Percentiles rank a stretch among this genome's conserved stretches.
Evolutionary conservation across 2,888 invertebrate species (phyloP).

Genomic region (Diloba caeruleocephala): DNA sequence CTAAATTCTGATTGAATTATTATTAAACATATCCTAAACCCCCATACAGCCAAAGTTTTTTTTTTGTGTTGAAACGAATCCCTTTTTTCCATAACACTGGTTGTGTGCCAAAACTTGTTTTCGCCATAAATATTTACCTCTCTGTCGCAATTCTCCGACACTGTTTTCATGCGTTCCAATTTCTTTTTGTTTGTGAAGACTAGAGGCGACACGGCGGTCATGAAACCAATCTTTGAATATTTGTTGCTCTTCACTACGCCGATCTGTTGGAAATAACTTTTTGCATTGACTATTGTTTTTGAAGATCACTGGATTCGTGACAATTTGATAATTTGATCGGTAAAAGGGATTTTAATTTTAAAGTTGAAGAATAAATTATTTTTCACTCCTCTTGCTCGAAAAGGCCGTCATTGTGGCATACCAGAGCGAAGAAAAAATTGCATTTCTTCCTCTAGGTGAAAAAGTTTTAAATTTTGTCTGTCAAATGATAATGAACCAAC

Average conservation of each 20-base stretch:
- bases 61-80: constrained; percentile 8
- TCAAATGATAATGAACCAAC: too few species aligned
- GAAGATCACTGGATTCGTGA: not conserved
- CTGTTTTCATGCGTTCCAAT: constrained; percentile 80
- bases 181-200: constrained; percentile 81
- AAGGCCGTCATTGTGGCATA: too few species aligned
- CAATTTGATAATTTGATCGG: not conserved
- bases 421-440: too few species aligned
- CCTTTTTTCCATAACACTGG: constrained; percentile 7
- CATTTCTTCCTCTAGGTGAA: too few species aligned
- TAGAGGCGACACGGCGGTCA: constrained; percentile 77
- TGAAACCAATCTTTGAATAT: constrained; percentile 81
- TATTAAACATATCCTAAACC: not conserved
- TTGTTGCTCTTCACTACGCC: constrained; percentile 77
- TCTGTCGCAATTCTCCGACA: constrained; percentile 82
- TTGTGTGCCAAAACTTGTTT: constrained; percentile 18
- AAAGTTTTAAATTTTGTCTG: too few species aligned
- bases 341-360: too few species aligned
- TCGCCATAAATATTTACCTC: constrained; percentile 69
- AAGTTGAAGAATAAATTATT: not conserved
- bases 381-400: too few species aligned
- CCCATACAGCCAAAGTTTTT: too few species aligned
- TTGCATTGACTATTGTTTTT: not conserved
- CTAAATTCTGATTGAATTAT: not conserved
- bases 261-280: constrained; percentile 64